These are phyloP conservation scores for Melolontha melolontha DNA, from an alignment of 2,888 invertebrate genomes.

Conservation along the genomic window DNA sequence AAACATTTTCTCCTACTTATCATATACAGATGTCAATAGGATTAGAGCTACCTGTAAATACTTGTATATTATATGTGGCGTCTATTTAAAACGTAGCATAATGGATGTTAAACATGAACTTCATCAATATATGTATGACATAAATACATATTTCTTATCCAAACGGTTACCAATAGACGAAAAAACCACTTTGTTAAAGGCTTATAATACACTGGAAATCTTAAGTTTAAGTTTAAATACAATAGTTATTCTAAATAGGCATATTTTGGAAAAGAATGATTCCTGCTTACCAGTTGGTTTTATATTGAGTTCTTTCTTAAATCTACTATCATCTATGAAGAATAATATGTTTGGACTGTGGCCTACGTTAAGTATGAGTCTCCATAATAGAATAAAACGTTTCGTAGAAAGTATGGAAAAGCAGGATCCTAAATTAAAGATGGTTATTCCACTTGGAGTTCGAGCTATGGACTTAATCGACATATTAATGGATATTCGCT, in stretches of 20 bases:
- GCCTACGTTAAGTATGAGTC: conserved; percentile 41
- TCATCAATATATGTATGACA: conserved; percentile 39
- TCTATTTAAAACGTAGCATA: conserved; percentile 27
- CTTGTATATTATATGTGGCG: conserved; percentile 30
- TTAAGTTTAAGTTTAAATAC: conserved; percentile 39
- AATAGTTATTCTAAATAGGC: conserved; percentile 42
- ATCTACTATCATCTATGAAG: conserved; percentile 36
- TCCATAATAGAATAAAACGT: conserved; percentile 39
- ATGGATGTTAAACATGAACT: conserved; percentile 31
- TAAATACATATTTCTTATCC: conserved; percentile 28
- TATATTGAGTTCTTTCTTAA: conserved; percentile 26
- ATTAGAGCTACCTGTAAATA: conserved; percentile 38
- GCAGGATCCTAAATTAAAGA: conserved; percentile 37
- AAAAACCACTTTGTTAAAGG: conserved; percentile 30
- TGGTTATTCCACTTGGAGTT: conserved; percentile 35
- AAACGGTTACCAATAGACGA: conserved; percentile 39
- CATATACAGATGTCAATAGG: conserved; percentile 36
- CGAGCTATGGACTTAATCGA: conserved; percentile 41
- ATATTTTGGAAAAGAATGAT: conserved; percentile 38
- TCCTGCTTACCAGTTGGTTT: conserved; percentile 39
- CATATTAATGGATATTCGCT: conserved; percentile 38
- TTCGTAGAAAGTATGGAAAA: conserved; percentile 43
- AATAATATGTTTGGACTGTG: conserved; percentile 39
- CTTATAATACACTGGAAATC: conserved; percentile 43
- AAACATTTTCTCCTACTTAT: conserved; percentile 34